Evolutionary conservation across 35 echinoderm and acorn worm species (phyloP).

Genomic region (Stichopus chloronotus): DNA sequence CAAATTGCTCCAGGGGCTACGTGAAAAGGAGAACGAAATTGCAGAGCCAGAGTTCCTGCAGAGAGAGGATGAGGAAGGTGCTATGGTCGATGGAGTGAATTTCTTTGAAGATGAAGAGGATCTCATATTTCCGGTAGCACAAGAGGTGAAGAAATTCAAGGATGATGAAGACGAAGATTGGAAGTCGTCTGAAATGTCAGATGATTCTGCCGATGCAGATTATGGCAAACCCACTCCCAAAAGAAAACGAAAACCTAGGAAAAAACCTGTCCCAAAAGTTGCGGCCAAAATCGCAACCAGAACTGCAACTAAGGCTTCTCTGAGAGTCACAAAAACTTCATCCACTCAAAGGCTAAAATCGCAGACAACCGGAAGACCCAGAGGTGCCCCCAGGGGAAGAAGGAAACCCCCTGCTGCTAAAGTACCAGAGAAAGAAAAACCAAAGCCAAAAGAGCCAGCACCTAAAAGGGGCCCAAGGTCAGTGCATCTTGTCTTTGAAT

Average conservation of each 20-base stretch:
- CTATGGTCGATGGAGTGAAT: neutral
- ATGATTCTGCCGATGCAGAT: slow-evolving; percentile 8
- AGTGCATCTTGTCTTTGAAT: neutral
- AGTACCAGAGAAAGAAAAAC: neutral
- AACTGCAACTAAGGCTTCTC: neutral
- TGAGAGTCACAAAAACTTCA: neutral
- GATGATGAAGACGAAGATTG: slow-evolving; percentile 1
- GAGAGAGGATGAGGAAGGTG: neutral
- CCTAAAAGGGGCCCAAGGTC: slow-evolving; percentile 25
- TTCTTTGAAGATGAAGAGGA: slow-evolving; percentile 1
- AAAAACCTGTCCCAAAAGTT: neutral
- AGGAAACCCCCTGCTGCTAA: neutral
- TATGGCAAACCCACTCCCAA: slow-evolving; percentile 12
- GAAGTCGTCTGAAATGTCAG: neutral
- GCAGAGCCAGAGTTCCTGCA: neutral
- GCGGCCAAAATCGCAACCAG: neutral
- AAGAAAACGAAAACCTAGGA: slow-evolving; percentile 8
- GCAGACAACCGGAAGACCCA: neutral
- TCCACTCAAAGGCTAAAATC: neutral
- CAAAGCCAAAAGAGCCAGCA: neutral
- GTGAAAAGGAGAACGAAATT: neutral
- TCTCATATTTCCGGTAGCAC: neutral
- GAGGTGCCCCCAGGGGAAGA: neutral
- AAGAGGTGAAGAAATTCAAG: slow-evolving; percentile 21
- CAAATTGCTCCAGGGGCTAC: slow-evolving; percentile 12